Evolutionary conservation across 2,888 invertebrate genomes (phyloP), one percentile per base, ranked within the genome.

Genomic region (Ennomos quercinarius): DNA sequence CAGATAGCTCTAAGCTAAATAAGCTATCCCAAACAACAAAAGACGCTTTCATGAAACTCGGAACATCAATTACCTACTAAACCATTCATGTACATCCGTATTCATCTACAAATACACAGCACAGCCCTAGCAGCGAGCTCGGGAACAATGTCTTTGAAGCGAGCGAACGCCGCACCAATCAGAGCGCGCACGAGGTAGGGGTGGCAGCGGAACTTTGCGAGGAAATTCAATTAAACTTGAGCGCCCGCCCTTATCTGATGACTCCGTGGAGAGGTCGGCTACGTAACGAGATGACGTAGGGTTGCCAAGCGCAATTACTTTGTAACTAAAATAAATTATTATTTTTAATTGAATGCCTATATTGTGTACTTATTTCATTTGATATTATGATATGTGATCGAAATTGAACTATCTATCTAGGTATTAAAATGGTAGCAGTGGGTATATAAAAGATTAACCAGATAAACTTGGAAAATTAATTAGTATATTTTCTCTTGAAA

Each of bases 211-310:
- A 91, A 91, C 89, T 91, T 91, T 89, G 84, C 76, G 82, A 81
- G 85, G 81, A 78, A 83, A 89, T 91, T 91, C 91, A 91, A 91
- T 91, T 91, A 91, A 91, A 91, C 90, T 91, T 91, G 89, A 86
- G 85, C 88, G 83, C 83, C 88, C 86, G 78, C 87, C 83, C 85
- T 90, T 89, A 90, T 91, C 91, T 89, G 91, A 90, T 91, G 81
- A 79, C 83, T 83, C 87, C 85, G 84, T 82, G 60, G 60, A 83
- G 89, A 89, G 86, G 80, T 74, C 75, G 73, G 84, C 78, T 80
- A 80, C 89, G 89, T 89, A 87, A 88, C 89, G 85, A 89, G 83
- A 80, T 79, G 71, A 12, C 13, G 10, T 74, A 90, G 89, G 91
- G 91, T 53, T 89, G 81, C 1, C 52, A 13, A 10, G 4, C 13